Base-by-base conservation (phyloP, 1,140 invertebrate species). In the Trichomalopsis sarcophagae region DNA sequence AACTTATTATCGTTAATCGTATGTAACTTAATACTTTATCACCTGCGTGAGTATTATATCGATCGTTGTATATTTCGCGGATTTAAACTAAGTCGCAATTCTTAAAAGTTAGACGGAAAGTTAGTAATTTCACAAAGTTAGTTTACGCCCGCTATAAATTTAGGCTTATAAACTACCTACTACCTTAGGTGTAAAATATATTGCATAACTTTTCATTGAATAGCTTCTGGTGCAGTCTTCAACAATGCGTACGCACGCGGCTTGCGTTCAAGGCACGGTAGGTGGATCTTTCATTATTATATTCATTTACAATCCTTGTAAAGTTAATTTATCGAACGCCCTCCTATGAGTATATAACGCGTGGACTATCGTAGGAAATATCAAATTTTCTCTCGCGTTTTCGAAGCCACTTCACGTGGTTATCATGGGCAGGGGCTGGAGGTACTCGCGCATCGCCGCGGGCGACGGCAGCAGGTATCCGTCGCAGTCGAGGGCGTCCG, bases 381-480 rank as follows among this genome's bases (percentile, higher is more conserved):
- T 44, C 5, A 10, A 44, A 36, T 44, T 44, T 55, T 55, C 50
- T 17, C 47, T 50, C 10, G 55, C 14, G 40, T 21, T 30, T 71
- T 71, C 33, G 23, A 13, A 5, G 30, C 14, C 4, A 30, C 10
- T 33, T 71, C 30, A 71, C 9, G 69, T 17, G 9, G 82, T 44
- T 77, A 88, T 84, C 11, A 87, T 83, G 9, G 92, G 91, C 68
- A 92, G 87, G 11, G 94, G 92, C 87, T 95, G 93, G 27, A 95
- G 88, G 91, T 95, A 95, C 88, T 95, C 94, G 14, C 92, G 92
- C 2, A 92, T 91, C 66, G 92, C 89, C 21, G 93, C 89, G 2
- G 94, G 92, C 10, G 94, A 93, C 27, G 95, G 94, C 23, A 95
- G 87, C 69, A 96, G 89, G 88, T 96, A 96, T 27, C 95, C 94